Evolutionary conservation across 2,113 vertebrate genomes (phyloP), one percentile per base, ranked within the genome.

Genomic region (Smithornis capensis): DNA sequence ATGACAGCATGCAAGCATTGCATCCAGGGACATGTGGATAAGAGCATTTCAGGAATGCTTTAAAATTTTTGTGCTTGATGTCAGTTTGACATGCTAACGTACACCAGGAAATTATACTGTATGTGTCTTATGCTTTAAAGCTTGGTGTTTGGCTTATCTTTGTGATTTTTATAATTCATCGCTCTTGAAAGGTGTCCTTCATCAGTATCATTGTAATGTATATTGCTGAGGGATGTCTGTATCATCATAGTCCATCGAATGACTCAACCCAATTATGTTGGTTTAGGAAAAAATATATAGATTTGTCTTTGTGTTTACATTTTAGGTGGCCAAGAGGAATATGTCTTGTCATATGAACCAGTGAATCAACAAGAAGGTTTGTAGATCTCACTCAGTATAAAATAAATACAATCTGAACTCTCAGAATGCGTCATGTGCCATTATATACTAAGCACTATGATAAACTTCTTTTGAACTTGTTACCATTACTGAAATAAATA

Each of bases 291-390:
- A 86, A 62, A 92, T 57, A 55, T 50, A 90, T 83, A 57, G 23
- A 33, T 57, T 19, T 55, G 68, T 97, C 90, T 94, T 97, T 80
- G 92, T 33, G n/a, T 96, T 83, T 94, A 33, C 74, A 50, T 97
- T 94, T 92, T 52, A 99, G 99, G 99, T 97, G 99, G 99, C 78
- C 99, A 99, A 96, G 99, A 99, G 97, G 99, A 99, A 57, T 99
- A 98, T 27, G 99, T 99, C 40, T 97, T 99, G 83, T 99, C 99
- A 9, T 99, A 99, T 31, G 99, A 99, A 89, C 98, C 99, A 7
- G 99, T 99, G 89, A 97, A 97, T 90, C 99, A 99, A 62, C 99
- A 99, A 96, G 99, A 99, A 99, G 99, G 99, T 99, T 97, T 97
- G 98, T 98, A 76, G 63, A 75, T 14, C 47, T 86, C 4, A 0